Percentiles rank a stretch among this genome's conserved stretches.
These are phyloP conservation scores for Agriopis leucophaearia DNA, from an alignment of 2,888 invertebrate species.

Conservation along the genomic window DNA sequence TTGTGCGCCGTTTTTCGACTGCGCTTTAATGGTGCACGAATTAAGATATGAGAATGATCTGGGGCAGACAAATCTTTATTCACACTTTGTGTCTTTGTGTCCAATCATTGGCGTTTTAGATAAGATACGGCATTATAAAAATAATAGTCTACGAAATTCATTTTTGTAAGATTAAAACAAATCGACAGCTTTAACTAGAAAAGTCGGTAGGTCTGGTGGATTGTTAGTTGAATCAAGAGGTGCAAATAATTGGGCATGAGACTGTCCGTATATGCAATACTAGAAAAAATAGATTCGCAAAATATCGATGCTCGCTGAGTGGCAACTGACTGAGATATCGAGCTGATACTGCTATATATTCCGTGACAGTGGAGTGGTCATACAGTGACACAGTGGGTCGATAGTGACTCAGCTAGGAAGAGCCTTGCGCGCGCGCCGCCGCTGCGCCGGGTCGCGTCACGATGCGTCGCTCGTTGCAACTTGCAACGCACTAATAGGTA, in stretches of 20 bases:
- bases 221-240: not conserved
- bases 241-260: not conserved
- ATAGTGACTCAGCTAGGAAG: slow-evolving; percentile 49
- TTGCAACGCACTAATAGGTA: slow-evolving; percentile 3
- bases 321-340: slow-evolving; percentile 27
- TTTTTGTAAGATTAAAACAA: not conserved
- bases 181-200: not conserved
- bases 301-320: slow-evolving; percentile 19
- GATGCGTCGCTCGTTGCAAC: slow-evolving; percentile 21
- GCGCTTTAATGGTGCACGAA: not conserved
- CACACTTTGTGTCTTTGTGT: not conserved
- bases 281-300: not conserved
- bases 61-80: not conserved
- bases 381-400: slow-evolving; percentile 19
- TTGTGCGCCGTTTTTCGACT: slow-evolving; percentile 12
- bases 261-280: slow-evolving; percentile 8
- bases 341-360: not conserved
- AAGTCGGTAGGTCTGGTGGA: not conserved
- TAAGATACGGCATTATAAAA: not conserved
- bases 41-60: not conserved
- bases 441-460: slow-evolving; percentile 36
- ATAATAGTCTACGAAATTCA: not conserved
- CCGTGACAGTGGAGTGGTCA: slow-evolving; percentile 17
- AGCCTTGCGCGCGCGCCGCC: slow-evolving; percentile 56
- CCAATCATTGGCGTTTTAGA: too few relatives aligned